These are phyloP conservation scores for crab-eating macaque (Macaca fascicularis) DNA, from an alignment of 2,113 vertebrate species.

Conservation along the genomic window T2T-MFA8v1.1 NC_088381.1:141451001-141451500, in stretches of 20 bases:
- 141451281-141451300: background rate
- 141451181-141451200: background rate
- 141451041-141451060: background rate
- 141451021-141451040: background rate
- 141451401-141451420: conserved; percentile 90
- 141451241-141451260: background rate
- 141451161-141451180: background rate
- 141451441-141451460: conserved; percentile 80
- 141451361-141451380: conserved; percentile 91
- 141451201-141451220: background rate
- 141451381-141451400: conserved; percentile 89
- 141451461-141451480: conserved; percentile 81
- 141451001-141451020: background rate
- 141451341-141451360: conserved; percentile 87
- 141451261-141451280: background rate
- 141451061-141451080: background rate
- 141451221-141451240: background rate
- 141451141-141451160: background rate
- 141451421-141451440: conserved; percentile 88
- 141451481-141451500: conserved; percentile 84
- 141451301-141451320: background rate
- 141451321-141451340: conserved; percentile 79
- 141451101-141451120: background rate
- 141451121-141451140: background rate
- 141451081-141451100: background rate